Evolutionary conservation across 2,888 invertebrate species (phyloP).

Genomic region (Eucera pruinosa): DNA sequence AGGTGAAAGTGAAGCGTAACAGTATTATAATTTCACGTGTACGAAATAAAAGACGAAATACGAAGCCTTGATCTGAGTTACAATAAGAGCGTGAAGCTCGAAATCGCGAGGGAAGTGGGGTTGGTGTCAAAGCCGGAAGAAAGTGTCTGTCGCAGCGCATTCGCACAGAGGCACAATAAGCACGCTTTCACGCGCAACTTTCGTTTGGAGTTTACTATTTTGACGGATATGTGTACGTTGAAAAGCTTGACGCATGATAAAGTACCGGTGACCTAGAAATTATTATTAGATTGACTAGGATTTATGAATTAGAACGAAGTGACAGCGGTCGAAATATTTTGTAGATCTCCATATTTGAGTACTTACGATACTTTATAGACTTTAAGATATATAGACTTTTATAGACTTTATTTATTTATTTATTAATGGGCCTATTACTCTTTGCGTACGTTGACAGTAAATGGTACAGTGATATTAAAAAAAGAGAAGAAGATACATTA

Average conservation of each 20-base stretch:
- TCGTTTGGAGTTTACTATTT: conserved; percentile 2
- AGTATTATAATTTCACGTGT: background rate
- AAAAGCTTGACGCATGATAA: background rate
- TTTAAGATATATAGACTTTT: too few species aligned
- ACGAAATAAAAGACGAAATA: background rate
- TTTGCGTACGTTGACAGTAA: too few species aligned
- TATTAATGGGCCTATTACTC: too few species aligned
- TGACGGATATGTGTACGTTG: background rate
- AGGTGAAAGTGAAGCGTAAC: conserved; percentile 48
- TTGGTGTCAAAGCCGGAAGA: conserved; percentile 21
- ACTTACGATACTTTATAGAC: too few species aligned
- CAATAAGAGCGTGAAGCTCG: background rate
- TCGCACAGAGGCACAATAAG: background rate
- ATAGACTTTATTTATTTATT: too few species aligned
- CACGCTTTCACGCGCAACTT: conserved; percentile 43
- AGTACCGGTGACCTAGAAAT: background rate
- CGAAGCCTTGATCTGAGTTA: too few species aligned
- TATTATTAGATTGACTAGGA: too few species aligned
- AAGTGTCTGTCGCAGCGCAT: too few species aligned
- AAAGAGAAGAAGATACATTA: too few species aligned
- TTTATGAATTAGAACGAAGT: background rate
- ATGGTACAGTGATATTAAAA: too few species aligned
- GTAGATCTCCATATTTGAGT: too few species aligned
- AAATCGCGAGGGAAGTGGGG: background rate
- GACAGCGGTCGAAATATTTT: too few species aligned